Evolutionary conservation across 2,797 vertebrate genomes (phyloP).

Genomic region (Aphelocoma californica): DNA sequence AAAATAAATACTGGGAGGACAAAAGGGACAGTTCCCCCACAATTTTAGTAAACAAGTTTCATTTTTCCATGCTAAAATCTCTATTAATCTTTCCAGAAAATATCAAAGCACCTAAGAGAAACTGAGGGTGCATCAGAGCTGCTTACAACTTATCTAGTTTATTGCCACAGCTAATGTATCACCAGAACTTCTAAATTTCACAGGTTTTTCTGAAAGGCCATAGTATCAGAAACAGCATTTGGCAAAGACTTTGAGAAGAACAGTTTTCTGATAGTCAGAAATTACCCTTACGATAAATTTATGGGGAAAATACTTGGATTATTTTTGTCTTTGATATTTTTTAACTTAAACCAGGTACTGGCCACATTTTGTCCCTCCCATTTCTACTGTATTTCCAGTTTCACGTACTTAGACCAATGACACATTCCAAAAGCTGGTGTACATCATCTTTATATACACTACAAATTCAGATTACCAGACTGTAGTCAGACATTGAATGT

Average conservation of each 20-base stretch:
- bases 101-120: slow-evolving; percentile 21
- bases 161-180: background rate
- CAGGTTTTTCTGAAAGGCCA: background rate
- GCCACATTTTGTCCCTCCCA: background rate
- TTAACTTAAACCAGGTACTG: background rate
- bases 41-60: slow-evolving; percentile 12
- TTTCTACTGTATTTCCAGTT: background rate
- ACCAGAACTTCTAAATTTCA: background rate
- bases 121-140: background rate
- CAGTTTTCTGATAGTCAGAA: background rate
- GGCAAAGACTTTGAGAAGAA: slow-evolving; percentile 2
- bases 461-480: slow-evolving; percentile 53
- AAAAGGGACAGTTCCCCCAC: background rate
- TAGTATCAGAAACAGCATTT: background rate
- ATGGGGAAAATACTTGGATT: background rate
- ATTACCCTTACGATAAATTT: background rate
- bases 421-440: slow-evolving; percentile 29
- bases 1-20: slow-evolving; percentile 44
- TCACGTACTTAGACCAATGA: slow-evolving; percentile 20
- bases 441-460: slow-evolving; percentile 58
- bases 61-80: slow-evolving; percentile 26
- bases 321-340: background rate
- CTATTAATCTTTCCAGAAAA: background rate
- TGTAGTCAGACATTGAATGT: slow-evolving; percentile 40
- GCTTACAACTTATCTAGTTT: background rate